Percentiles rank a stretch among this genome's conserved stretches.
phyloP scores from a whole-genome alignment of 2,113 vertebrate genomes.

The Chloropsis cyanopogon region DNA sequence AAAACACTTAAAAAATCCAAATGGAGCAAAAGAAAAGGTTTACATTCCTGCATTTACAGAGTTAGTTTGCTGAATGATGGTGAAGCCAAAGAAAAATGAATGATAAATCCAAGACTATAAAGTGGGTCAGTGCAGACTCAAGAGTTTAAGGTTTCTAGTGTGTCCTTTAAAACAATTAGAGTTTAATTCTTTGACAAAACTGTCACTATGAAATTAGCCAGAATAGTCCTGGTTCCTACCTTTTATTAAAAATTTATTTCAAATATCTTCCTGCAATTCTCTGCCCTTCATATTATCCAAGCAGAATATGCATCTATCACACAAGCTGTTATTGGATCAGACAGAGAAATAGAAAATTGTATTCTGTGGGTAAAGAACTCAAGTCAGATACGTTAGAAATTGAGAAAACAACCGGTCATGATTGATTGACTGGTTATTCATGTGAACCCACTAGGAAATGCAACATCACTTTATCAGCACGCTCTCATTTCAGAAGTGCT shows the following conservation, averaged over 20 bases:
- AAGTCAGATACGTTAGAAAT: constrained; percentile 1
- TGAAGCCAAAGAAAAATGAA: neutral
- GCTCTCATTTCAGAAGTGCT: constrained; percentile 1
- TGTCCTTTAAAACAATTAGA: neutral
- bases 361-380: neutral
- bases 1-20: neutral
- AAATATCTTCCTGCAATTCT: neutral
- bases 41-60: neutral
- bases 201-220: neutral
- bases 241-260: neutral
- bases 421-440: constrained; percentile 42
- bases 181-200: neutral
- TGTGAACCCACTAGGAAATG: constrained; percentile 32
- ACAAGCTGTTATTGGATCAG: neutral
- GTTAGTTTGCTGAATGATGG: neutral
- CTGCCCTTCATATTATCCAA: neutral
- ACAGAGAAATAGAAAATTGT: constrained; percentile 2
- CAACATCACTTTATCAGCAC: constrained; percentile 1
- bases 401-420: constrained; percentile 14
- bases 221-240: neutral
- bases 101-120: neutral
- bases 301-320: neutral
- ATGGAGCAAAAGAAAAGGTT: neutral
- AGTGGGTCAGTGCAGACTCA: neutral
- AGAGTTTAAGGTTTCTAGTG: neutral